phyloP scores from a whole-genome alignment of 2,113 vertebrate genomes.

The Delphinapterus leucas region DNA sequence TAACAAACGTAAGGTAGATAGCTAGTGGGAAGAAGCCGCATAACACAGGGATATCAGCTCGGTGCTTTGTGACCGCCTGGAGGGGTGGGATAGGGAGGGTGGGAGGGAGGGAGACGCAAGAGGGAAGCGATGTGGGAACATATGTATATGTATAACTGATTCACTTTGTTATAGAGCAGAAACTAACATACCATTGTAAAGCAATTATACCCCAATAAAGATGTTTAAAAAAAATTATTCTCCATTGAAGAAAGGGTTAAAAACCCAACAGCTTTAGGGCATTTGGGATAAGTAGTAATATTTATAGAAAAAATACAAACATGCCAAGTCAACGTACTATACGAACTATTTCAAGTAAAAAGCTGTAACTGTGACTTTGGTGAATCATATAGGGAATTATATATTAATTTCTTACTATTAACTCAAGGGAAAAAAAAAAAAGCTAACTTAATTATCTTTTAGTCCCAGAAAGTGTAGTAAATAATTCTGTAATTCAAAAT shows the following conservation, averaged over 20 bases:
- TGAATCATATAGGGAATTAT: background rate
- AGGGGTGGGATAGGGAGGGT: too few species aligned
- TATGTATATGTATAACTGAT: too few species aligned
- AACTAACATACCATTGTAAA: too few species aligned
- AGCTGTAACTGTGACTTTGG: background rate
- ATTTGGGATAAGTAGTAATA: background rate
- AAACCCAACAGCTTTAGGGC: background rate
- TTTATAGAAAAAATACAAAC: background rate
- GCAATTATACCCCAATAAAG: too few species aligned
- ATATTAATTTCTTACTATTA: background rate
- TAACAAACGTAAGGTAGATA: too few species aligned
- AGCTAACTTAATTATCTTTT: background rate
- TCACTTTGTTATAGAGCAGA: too few species aligned
- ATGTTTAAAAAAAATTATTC: background rate
- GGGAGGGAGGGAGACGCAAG: too few species aligned
- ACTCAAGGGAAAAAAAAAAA: background rate
- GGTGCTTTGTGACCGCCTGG: too few species aligned
- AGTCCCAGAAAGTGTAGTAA: constrained; percentile 24
- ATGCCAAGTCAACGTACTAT: background rate
- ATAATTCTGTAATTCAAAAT: constrained; percentile 30
- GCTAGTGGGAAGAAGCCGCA: too few species aligned
- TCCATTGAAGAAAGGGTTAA: background rate
- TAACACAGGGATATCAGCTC: too few species aligned
- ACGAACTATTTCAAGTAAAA: background rate
- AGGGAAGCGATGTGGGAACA: too few species aligned